Base-by-base conservation (phyloP, 1,140 invertebrate species). In the Drosophila nigrodunni region DNA sequence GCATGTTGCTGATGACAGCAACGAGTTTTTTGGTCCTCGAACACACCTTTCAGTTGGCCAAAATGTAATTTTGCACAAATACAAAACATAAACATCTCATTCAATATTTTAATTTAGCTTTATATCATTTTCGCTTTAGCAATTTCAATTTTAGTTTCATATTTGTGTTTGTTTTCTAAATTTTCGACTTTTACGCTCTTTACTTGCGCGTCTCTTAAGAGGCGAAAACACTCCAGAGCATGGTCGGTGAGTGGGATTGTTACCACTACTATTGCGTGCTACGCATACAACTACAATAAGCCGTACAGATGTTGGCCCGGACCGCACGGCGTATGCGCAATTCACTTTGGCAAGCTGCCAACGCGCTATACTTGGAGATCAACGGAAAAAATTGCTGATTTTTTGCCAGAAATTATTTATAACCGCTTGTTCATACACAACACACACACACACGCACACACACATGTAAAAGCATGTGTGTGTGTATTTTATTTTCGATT, bases 341-440 rank as follows among this genome's bases (percentile, higher is more conserved):
- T 89, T 80, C 74, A 85, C 55, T 41, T 93, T 95, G 95, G 95
- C 94, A 94, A 30, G 74, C 57, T 82, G 94, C 95, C 94, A 95
- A 95, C 94, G 93, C 94, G 93, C 95, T 95, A 95, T 95, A 95
- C 94, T 95, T 95, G 95, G 95, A 94, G 94, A 95, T 95, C 94
- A 93, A 92, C 93, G 93, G 86, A 72, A 91, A 91, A 87, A 88
- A 83, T 92, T 92, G 88, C 91, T 92, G 90, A 92, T 89, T 92
- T 92, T 91, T 91, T 90, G 87, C 92, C 92, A 92, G 89, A 92
- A 92, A 91, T 92, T 92, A 92, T 92, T 91, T 92, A 92, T 92
- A 92, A 92, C 89, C 75, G 75, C 83, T 88, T 87, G 83, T 87
- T 88, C 76, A 87, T 79, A 75, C 76, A 78, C 82, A 30, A 64